Base-by-base conservation (phyloP, 2,113 vertebrate species). In the Oxyruncus cristatus region DNA sequence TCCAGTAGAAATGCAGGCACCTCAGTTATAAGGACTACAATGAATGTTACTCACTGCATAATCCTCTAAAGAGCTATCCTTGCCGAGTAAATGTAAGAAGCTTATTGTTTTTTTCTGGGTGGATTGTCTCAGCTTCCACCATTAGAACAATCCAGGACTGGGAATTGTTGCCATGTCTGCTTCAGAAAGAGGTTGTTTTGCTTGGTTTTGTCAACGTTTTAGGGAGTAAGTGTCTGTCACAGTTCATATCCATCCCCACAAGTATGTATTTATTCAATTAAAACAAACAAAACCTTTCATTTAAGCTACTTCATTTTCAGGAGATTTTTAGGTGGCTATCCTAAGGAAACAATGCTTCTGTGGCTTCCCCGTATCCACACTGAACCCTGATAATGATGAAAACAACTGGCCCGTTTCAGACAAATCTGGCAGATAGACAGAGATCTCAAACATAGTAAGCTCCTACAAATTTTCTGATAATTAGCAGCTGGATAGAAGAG, bases 11-110 rank as follows among this genome's bases (percentile, higher is more conserved):
- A 89, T 58, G 42, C 20, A 80, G 46, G 28, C 59, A 81, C 22
- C 6, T 58, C 37, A 89, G 50, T 55, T 74, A 33, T 8, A 73
- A 74, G 10, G 33, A 37, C n/a, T 71, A 35, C 1, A 0, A 9
- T 22, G 26, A 72, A 32, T 35, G 2, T 21, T 74, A 53, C 9
- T 62, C 19, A 37, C 13, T 21, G 62, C 39, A 27, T 16, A 55
- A 35, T 35, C 49, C 58, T 80, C 59, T 62, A n/a, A 63, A 87
- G 47, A 88, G 15, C 14, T 83, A 15, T 53, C 30, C 74, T 88
- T 70, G 35, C 4, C 0, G 0, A 73, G 30, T 26, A 83, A 65
- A 79, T 10, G 24, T 11, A 68, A 39, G 30, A 72, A 37, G 3
- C 37, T 59, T 39, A 35, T 33, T 42, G 21, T 1, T 21, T 62